These are phyloP conservation scores for Sterna hirundo DNA, from an alignment of 2,113 vertebrate species.

Conservation along the genomic window DNA sequence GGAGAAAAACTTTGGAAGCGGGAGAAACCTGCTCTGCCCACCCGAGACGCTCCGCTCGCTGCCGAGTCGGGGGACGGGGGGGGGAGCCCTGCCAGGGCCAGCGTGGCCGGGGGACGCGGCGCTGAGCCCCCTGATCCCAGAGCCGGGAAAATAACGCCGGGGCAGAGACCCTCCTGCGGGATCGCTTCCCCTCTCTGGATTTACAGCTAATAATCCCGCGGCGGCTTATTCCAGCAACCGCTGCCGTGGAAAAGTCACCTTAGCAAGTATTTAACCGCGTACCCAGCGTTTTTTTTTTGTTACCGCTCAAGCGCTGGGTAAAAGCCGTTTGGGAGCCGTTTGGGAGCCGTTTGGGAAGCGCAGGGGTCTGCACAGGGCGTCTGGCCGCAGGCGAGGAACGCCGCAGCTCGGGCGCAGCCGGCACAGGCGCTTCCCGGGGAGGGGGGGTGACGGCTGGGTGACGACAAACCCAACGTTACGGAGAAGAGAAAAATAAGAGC, in stretches of 20 bases:
- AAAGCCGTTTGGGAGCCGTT: background rate
- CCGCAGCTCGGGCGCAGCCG: background rate
- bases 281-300: too few relatives aligned
- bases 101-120: fast-evolving
- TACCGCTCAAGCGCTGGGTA: background rate
- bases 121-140: background rate
- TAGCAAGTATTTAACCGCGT: fast-evolving
- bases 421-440: fast-evolving
- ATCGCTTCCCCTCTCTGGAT: background rate
- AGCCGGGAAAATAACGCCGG: too few relatives aligned
- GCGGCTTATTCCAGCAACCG: background rate
- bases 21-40: background rate
- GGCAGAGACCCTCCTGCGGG: background rate
- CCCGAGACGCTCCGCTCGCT: background rate
- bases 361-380: fast-evolving
- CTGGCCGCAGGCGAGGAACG: background rate
- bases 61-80: too few relatives aligned
- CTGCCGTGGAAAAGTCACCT: background rate
- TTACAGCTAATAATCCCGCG: background rate
- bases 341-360: background rate
- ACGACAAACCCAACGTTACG: background rate
- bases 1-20: background rate
- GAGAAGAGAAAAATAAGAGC: background rate
- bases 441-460: background rate
- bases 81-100: too few relatives aligned